Evolutionary conservation across 1,140 invertebrate genomes (phyloP).

Genomic region (Halotydeus destructor): DNA sequence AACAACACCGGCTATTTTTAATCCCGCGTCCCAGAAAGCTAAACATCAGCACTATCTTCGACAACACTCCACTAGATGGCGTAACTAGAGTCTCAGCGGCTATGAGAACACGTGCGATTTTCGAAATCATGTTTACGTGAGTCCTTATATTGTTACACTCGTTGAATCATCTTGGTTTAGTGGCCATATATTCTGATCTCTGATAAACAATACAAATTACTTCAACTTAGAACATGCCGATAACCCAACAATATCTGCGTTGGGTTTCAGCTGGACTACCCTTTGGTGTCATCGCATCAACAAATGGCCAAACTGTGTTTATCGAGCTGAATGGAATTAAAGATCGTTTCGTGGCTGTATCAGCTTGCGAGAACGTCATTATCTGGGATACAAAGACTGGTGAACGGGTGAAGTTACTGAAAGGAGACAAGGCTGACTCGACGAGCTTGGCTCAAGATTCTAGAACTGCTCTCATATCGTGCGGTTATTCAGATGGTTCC

Average conservation of each 20-base stretch:
- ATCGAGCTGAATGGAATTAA: slow-evolving; percentile 44
- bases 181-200: not conserved
- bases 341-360: slow-evolving; percentile 61
- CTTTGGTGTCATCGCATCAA: slow-evolving; percentile 65
- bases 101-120: not conserved
- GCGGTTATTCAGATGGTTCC: slow-evolving; percentile 73
- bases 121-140: not conserved
- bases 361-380: slow-evolving; percentile 73
- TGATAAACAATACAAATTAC: slow-evolving; percentile 4
- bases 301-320: slow-evolving; percentile 50
- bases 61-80: too few relatives aligned
- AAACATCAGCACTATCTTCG: too few relatives aligned
- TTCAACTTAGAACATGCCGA: slow-evolving; percentile 43
- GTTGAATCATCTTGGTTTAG: not conserved
- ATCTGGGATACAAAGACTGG: slow-evolving; percentile 80
- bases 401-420: slow-evolving; percentile 61
- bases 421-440: slow-evolving; percentile 41
- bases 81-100: not conserved
- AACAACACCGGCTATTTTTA: too few relatives aligned
- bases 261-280: slow-evolving; percentile 48
- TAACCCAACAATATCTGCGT: slow-evolving; percentile 88
- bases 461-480: slow-evolving; percentile 41
- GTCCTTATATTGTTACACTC: not conserved
- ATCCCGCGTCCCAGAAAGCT: too few relatives aligned
- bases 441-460: slow-evolving; percentile 28